phyloP scores from a whole-genome alignment of 2,888 invertebrate genomes.

The Sesia bembeciformis region DNA sequence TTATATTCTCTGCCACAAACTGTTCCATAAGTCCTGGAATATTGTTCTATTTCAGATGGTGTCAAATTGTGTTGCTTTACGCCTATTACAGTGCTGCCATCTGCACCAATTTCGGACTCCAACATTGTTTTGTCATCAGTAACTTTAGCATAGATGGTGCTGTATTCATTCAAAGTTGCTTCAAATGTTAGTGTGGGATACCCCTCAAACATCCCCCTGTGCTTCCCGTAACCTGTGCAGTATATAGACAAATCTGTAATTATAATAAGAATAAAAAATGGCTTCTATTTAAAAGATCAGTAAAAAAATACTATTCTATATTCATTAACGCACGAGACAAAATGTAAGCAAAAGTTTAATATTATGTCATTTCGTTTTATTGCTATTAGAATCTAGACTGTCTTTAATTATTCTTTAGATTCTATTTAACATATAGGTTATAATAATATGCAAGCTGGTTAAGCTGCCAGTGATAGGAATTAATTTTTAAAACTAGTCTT shows the following conservation, averaged over 20 bases:
- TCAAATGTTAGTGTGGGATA: slow-evolving; percentile 13
- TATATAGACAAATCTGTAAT: slow-evolving; percentile 25
- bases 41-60: slow-evolving; percentile 14
- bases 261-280: not conserved
- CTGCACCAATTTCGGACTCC: slow-evolving; percentile 12
- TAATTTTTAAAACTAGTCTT: too few relatives aligned
- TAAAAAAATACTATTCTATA: too few relatives aligned
- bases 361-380: too few relatives aligned
- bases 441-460: too few relatives aligned
- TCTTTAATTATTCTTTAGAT: too few relatives aligned
- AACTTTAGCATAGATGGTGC: slow-evolving; percentile 19
- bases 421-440: too few relatives aligned
- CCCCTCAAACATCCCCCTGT: slow-evolving; percentile 21
- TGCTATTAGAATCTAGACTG: too few relatives aligned
- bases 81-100: slow-evolving; percentile 28
- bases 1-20: slow-evolving; percentile 27
- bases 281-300: too few relatives aligned
- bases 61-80: slow-evolving; percentile 7
- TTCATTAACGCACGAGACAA: too few relatives aligned
- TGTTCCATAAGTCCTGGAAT: slow-evolving; percentile 24
- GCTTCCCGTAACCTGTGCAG: slow-evolving; percentile 28
- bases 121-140: slow-evolving; percentile 6
- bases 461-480: too few relatives aligned
- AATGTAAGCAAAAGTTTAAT: too few relatives aligned
- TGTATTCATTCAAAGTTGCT: slow-evolving; percentile 21